Evolutionary conservation across 2,113 vertebrate species (phyloP).

Genomic region (Microcebus murinus): DNA sequence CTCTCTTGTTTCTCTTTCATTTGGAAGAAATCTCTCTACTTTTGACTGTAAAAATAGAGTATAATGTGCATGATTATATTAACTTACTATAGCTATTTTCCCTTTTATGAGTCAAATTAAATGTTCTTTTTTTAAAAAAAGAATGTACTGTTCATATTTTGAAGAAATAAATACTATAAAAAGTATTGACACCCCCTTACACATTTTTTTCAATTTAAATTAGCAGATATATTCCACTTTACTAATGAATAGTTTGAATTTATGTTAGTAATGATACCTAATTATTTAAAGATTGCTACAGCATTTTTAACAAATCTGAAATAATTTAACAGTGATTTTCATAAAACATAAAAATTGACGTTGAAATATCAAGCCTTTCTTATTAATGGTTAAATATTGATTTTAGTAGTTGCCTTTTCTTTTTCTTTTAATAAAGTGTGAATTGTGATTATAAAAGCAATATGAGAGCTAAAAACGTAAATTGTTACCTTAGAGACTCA

Average conservation of each 20-base stretch:
- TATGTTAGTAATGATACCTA: not conserved
- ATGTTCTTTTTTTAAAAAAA: not conserved
- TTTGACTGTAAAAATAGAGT: slow-evolving; percentile 25
- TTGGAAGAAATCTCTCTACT: not conserved
- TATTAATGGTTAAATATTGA: not conserved
- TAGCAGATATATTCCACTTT: slow-evolving; percentile 5
- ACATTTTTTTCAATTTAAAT: slow-evolving; percentile 49
- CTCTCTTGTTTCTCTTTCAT: slow-evolving; percentile 23
- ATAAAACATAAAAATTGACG: not conserved
- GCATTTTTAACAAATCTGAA: not conserved
- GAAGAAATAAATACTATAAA: not conserved
- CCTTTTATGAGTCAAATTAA: not conserved
- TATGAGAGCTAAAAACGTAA: slow-evolving; percentile 58
- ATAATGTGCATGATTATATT: not conserved
- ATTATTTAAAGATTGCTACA: not conserved
- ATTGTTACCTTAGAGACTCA: slow-evolving; percentile 49
- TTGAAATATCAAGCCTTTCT: not conserved
- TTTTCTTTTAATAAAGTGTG: not conserved
- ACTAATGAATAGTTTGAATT: not conserved
- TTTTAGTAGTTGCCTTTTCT: not conserved
- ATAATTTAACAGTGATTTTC: slow-evolving; percentile 14
- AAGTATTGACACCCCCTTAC: not conserved
- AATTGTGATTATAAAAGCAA: not conserved
- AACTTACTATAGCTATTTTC: not conserved
- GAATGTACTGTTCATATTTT: not conserved